Conservation (phyloP, 1,140 invertebrate genomes). For the Lamellibrachia luymesi region DNA sequence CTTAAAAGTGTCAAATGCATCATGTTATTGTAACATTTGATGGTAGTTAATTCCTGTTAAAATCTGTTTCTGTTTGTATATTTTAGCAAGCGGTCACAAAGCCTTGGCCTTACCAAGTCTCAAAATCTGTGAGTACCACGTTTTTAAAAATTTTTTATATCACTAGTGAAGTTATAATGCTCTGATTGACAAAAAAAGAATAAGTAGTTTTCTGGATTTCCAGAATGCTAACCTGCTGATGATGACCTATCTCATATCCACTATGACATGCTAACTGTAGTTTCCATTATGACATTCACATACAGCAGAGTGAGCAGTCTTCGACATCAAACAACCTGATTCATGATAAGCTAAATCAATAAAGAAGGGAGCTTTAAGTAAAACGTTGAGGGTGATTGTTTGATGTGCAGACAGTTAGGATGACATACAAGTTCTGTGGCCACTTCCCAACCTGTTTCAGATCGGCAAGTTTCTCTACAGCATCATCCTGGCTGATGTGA, state of each 20-base stretch:
- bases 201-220: background rate
- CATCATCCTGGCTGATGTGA: slow-evolving; percentile 81
- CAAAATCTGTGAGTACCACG: background rate
- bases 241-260: too few relatives aligned
- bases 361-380: too few relatives aligned
- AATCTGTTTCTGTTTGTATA: background rate
- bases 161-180: background rate
- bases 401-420: background rate
- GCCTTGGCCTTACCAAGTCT: background rate
- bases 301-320: too few relatives aligned
- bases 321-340: too few relatives aligned
- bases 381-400: too few relatives aligned
- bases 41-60: background rate
- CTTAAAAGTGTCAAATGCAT: background rate
- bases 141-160: background rate
- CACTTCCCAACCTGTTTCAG: background rate
- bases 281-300: too few relatives aligned
- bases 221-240: too few relatives aligned
- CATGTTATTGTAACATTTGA: background rate
- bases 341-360: too few relatives aligned
- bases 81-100: background rate
- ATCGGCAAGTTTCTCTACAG: slow-evolving; percentile 82
- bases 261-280: too few relatives aligned
- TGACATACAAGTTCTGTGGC: background rate
- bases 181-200: background rate